Percentiles rank a stretch among this genome's conserved stretches.
Conservation (phyloP, 2,113 vertebrate species). For the Ailurus styani region DNA sequence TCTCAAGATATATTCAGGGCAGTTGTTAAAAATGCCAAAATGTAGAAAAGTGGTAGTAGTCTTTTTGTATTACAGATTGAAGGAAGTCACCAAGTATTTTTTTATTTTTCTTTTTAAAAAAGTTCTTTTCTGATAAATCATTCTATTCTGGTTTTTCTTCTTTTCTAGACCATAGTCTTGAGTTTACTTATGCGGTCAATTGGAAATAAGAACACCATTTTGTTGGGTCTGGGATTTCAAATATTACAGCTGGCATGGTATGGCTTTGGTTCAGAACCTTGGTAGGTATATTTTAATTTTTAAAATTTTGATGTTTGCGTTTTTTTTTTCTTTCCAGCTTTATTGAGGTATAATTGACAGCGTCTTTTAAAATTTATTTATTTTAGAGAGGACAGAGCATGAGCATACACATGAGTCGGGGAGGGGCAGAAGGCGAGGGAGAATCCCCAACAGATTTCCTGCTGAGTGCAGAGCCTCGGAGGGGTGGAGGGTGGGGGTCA, state of each 20-base stretch:
- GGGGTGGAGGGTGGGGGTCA: accelerated
- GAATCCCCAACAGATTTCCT: not conserved
- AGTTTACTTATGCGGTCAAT: constrained; percentile 93
- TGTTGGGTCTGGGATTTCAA: constrained; percentile 90
- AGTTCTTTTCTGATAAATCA: not conserved
- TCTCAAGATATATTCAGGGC: not conserved
- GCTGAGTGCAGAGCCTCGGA: not conserved
- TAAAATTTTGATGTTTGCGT: accelerated
- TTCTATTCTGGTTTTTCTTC: not conserved
- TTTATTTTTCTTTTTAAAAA: not conserved
- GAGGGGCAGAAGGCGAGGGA: not conserved
- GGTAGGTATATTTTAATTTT: constrained; percentile 77
- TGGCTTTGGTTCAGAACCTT: constrained; percentile 90
- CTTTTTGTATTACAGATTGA: not conserved
- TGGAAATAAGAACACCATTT: constrained; percentile 93
- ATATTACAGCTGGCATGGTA: constrained; percentile 92
- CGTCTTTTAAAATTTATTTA: not conserved
- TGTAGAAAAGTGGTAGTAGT: not conserved
- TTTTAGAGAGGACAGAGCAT: not conserved
- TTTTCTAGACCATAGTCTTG: constrained; percentile 86
- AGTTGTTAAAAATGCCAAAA: not conserved
- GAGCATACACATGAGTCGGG: not conserved
- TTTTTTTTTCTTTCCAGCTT: not conserved
- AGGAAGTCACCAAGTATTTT: not conserved
- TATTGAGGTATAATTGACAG: not conserved